Evolutionary conservation across 2,888 invertebrate species (phyloP).

Genomic region (Stenolophus ochropezus): DNA sequence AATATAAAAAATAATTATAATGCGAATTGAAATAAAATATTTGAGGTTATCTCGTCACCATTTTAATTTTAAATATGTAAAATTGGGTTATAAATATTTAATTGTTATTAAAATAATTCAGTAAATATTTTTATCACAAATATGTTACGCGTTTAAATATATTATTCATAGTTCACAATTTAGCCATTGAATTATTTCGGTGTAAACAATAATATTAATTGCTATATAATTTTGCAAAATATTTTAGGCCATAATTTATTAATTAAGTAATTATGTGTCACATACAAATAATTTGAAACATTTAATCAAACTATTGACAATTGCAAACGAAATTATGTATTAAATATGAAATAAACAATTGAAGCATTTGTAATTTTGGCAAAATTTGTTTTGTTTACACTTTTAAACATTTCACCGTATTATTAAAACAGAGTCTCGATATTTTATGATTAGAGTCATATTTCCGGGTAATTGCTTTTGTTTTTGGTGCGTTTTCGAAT

Average conservation of each 20-base stretch:
- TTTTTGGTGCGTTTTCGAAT: neutral
- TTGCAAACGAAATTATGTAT: no score
- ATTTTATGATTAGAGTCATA: neutral
- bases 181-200: neutral
- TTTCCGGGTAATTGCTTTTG: neutral
- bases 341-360: no score
- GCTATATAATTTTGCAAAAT: neutral
- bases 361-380: no score
- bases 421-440: neutral
- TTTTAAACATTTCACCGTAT: neutral
- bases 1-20: neutral
- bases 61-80: neutral
- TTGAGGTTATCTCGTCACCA: neutral
- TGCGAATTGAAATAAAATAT: neutral
- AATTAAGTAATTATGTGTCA: neutral
- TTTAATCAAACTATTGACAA: neutral
- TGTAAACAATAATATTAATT: neutral
- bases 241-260: neutral
- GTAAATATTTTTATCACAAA: neutral
- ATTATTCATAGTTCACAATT: neutral
- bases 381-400: neutral
- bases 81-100: neutral
- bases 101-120: neutral
- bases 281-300: no score
- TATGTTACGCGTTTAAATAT: neutral